Conservation (phyloP, 2,797 vertebrate species). For the Varecia variegata region DNA sequence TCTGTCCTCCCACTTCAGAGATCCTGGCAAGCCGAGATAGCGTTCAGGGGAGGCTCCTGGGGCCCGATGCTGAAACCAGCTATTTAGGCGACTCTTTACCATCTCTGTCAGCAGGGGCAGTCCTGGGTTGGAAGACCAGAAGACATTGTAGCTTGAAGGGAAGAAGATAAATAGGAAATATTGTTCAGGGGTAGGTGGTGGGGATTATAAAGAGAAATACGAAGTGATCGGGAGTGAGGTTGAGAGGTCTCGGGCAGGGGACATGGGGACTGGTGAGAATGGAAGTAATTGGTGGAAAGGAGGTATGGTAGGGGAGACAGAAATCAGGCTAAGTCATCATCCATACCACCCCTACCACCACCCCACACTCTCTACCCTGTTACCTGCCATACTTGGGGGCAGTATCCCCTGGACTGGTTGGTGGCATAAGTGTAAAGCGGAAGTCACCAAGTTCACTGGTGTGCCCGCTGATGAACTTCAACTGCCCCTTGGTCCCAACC, state of each 20-base stretch:
- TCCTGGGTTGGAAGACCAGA: constrained; percentile 89
- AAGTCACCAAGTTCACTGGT: constrained; percentile 94
- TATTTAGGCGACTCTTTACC: constrained; percentile 90
- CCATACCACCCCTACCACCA: neutral
- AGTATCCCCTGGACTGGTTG: constrained; percentile 83
- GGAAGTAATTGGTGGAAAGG: neutral
- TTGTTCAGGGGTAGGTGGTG: neutral
- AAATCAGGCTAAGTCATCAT: neutral
- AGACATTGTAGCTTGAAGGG: constrained; percentile 90
- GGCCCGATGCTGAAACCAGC: constrained; percentile 87
- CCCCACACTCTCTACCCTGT: neutral
- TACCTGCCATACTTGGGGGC: constrained; percentile 90
- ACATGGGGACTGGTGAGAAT: neutral
- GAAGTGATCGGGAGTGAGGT: neutral
- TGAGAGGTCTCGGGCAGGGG: neutral
- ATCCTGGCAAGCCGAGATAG: constrained; percentile 88
- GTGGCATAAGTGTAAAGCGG: constrained; percentile 90
- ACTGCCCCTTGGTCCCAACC: constrained; percentile 86
- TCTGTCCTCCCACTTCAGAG: constrained; percentile 72
- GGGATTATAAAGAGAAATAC: neutral
- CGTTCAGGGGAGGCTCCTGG: constrained; percentile 87
- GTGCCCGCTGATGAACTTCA: constrained; percentile 89
- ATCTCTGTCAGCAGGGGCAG: constrained; percentile 92
- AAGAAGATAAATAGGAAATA: neutral
- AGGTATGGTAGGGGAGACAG: rapidly evolving